These are phyloP conservation scores for Drosophila ficusphila DNA, from an alignment of 1,140 invertebrate species.

Conservation along the genomic window DNA sequence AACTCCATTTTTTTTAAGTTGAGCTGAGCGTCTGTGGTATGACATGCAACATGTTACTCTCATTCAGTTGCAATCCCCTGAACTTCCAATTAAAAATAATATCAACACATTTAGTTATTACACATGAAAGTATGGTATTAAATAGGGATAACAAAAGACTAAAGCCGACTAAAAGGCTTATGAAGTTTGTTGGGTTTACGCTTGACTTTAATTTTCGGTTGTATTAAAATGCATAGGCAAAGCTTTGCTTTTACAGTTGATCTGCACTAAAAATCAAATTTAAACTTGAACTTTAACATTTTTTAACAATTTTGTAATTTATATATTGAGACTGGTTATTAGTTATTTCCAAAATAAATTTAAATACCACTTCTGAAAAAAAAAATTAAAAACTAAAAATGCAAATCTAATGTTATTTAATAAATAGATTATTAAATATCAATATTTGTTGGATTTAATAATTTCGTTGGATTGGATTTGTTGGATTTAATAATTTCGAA, in stretches of 20 bases:
- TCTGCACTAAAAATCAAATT: background rate
- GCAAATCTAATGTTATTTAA: too few species aligned
- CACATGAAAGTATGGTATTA: constrained; percentile 7
- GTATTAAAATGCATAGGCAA: constrained; percentile 1
- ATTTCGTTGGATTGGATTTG: too few species aligned
- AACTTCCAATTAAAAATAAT: constrained; percentile 35
- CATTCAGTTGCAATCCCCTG: constrained; percentile 5
- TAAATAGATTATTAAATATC: too few species aligned
- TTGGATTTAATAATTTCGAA: too few species aligned
- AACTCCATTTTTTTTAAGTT: constrained; percentile 35
- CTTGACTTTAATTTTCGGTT: constrained; percentile 9
- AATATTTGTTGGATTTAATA: too few species aligned
- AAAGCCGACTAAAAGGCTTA: constrained; percentile 28
- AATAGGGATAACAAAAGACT: constrained; percentile 17
- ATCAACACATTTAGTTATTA: constrained; percentile 15
- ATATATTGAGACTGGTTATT: too few species aligned
- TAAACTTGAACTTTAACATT: too few species aligned
- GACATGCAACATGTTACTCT: constrained; percentile 5
- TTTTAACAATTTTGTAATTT: too few species aligned
- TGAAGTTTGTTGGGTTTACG: background rate
- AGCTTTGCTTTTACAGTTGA: background rate
- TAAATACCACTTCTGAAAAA: too few species aligned
- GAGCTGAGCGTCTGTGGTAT: background rate
- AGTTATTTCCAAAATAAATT: too few species aligned
- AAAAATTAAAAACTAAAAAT: too few species aligned